Evolutionary conservation across 2,888 invertebrate species (phyloP).

Genomic region (Troglohyphantes excavatus): DNA sequence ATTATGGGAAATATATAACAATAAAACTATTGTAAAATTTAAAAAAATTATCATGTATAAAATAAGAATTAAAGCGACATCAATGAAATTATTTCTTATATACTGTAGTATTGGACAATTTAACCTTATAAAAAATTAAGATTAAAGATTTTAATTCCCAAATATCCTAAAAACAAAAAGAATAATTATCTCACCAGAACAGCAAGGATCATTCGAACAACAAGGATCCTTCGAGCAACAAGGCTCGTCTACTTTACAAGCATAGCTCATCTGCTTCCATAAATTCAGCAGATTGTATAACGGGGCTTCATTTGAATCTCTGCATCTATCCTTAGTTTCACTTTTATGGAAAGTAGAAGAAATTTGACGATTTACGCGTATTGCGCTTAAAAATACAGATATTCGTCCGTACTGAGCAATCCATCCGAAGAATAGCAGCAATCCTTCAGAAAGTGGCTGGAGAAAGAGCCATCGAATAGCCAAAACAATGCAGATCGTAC

Average conservation of each 20-base stretch:
- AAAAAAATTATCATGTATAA: too few relatives aligned
- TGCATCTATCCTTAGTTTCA: neutral
- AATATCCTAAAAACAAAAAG: neutral
- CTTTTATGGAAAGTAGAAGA: neutral
- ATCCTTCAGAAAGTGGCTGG: neutral
- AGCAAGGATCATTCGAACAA: neutral
- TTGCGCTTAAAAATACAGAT: neutral
- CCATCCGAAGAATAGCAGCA: neutral
- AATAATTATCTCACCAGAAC: neutral
- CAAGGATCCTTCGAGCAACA: neutral
- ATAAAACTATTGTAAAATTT: too few relatives aligned
- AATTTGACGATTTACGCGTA: neutral
- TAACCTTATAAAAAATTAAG: too few relatives aligned
- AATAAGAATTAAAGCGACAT: too few relatives aligned
- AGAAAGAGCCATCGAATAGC: too few relatives aligned
- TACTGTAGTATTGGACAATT: too few relatives aligned
- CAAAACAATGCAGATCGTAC: neutral
- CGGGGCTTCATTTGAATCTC: neutral
- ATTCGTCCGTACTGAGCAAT: neutral
- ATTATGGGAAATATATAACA: too few relatives aligned
- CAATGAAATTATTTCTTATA: too few relatives aligned
- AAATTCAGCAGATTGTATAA: neutral
- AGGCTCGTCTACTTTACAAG: neutral
- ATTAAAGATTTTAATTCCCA: too few relatives aligned
- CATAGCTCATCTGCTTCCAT: neutral